A percentile compares a stretch with the other conserved stretches of the same genome.
These are phyloP conservation scores for Acleris literana DNA, from an alignment of 2,888 invertebrate genomes.

Conservation along the genomic window DNA sequence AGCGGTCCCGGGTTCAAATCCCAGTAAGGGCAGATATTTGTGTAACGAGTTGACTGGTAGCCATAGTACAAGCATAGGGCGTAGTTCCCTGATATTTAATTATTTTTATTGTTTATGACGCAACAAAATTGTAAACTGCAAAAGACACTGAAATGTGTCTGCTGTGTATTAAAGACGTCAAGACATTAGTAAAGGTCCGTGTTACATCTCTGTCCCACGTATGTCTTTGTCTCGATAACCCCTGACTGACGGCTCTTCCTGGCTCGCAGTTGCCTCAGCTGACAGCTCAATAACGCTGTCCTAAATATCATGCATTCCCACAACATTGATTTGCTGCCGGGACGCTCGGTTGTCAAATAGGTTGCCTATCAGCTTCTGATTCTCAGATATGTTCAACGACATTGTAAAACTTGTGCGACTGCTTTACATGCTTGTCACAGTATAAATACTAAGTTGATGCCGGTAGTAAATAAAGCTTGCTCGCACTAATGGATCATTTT, in stretches of 20 bases:
- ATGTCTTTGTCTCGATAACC: constrained; percentile 54
- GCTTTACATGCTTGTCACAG: neutral
- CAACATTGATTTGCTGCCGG: constrained; percentile 12
- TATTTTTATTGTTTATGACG: too few relatives aligned
- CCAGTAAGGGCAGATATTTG: too few relatives aligned
- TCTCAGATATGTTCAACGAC: constrained; percentile 5
- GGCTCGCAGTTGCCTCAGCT: constrained; percentile 34
- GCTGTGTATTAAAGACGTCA: constrained; percentile 4
- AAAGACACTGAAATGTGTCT: constrained; percentile 40
- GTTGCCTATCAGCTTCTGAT: constrained; percentile 7
- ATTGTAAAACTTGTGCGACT: constrained; percentile 1
- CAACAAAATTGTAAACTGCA: too few relatives aligned
- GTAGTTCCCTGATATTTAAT: too few relatives aligned
- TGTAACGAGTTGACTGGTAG: too few relatives aligned
- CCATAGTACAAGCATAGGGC: too few relatives aligned
- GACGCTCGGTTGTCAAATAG: constrained; percentile 15
- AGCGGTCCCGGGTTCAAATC: too few relatives aligned
- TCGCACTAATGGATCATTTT: constrained; percentile 42
- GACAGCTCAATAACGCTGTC: constrained; percentile 43
- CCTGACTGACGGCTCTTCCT: constrained; percentile 34
- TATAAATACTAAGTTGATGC: constrained; percentile 25
- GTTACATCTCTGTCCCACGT: constrained; percentile 43
- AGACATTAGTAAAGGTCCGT: constrained; percentile 11
- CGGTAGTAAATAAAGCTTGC: constrained; percentile 35
- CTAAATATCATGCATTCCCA: constrained; percentile 38